These are phyloP conservation scores for Pampusana beccarii DNA, from an alignment of 2,113 vertebrate genomes.

Conservation along the genomic window DNA sequence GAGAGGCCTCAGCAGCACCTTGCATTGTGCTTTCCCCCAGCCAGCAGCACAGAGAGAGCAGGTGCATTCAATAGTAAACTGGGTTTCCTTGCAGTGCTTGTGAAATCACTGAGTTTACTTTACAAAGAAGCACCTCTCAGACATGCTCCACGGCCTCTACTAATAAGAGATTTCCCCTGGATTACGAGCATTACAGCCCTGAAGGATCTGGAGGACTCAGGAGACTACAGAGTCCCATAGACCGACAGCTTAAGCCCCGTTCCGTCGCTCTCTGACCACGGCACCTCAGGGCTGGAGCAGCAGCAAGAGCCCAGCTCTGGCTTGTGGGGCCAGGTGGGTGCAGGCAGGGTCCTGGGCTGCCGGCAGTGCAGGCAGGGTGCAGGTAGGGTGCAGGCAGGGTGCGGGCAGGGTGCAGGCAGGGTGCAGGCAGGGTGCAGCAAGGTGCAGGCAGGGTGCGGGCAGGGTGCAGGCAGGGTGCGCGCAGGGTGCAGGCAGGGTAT, in stretches of 20 bases:
- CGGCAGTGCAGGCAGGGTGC: too few species aligned
- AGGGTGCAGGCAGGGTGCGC: too few species aligned
- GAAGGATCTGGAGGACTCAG: not conserved
- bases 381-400: too few species aligned
- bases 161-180: not conserved
- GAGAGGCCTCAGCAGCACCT: not conserved
- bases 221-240: not conserved
- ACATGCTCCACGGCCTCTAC: not conserved
- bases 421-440: too few species aligned
- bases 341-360: too few species aligned
- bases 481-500: too few species aligned
- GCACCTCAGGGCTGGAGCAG: too few species aligned
- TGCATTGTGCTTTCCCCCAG: not conserved
- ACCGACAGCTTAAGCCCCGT: not conserved
- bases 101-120: constrained; percentile 42
- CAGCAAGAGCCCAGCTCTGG: too few species aligned
- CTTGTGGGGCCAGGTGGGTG: too few species aligned
- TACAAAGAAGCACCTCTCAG: not conserved
- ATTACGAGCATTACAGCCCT: not conserved
- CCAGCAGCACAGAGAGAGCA: not conserved
- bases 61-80: not conserved
- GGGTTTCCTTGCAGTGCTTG: not conserved
- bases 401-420: too few species aligned
- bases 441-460: too few species aligned
- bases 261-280: not conserved